Percentiles rank a stretch among this genome's conserved stretches.
Evolutionary conservation across 2,113 vertebrate genomes (phyloP).

Genomic region (Corythornis cristatus): DNA sequence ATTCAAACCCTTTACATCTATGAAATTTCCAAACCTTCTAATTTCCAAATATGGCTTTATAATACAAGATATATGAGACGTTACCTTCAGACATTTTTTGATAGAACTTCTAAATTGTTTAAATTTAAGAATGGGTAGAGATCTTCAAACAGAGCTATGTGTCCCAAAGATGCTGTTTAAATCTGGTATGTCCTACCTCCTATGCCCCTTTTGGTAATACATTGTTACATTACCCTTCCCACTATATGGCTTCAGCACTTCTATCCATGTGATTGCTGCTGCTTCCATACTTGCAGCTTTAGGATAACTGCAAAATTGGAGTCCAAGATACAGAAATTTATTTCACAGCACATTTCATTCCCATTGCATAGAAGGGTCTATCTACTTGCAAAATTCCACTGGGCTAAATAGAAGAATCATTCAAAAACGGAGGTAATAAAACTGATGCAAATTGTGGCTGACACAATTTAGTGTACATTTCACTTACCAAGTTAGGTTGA

Average conservation of each 20-base stretch:
- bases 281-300: background rate
- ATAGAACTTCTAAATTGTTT: background rate
- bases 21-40: background rate
- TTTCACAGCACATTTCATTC: background rate
- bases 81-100: background rate
- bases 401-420: background rate
- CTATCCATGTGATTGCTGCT: background rate
- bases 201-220: background rate
- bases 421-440: background rate
- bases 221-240: background rate
- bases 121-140: background rate
- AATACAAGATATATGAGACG: background rate
- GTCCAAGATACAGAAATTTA: background rate
- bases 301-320: background rate
- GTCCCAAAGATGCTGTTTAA: background rate
- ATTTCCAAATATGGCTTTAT: background rate
- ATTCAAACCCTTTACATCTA: background rate
- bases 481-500: background rate
- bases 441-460: background rate
- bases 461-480: background rate
- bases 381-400: background rate
- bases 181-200: background rate
- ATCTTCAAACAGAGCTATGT: background rate
- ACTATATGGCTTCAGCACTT: background rate
- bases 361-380: background rate